A percentile compares a stretch with the other conserved stretches of the same genome.
phyloP scores from a whole-genome alignment of 2,888 invertebrate species.

The Drosophila barbarae region DNA sequence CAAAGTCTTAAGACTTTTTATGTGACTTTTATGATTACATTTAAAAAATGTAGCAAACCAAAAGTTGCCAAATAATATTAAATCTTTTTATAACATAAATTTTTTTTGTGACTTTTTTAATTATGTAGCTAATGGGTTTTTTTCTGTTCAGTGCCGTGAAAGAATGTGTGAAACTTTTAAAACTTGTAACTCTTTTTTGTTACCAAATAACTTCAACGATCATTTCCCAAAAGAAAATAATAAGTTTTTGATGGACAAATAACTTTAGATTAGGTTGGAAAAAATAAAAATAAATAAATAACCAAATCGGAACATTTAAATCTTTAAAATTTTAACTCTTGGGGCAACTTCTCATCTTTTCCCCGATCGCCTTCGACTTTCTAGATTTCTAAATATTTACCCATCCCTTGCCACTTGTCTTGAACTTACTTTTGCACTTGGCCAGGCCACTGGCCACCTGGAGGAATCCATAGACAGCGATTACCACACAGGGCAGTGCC shows the following conservation, averaged over 20 bases:
- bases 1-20: background rate
- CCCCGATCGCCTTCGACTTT: background rate
- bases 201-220: background rate
- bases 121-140: background rate
- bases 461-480: conserved; percentile 62
- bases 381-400: background rate
- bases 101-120: background rate
- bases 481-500: conserved; percentile 60
- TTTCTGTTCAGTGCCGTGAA: background rate
- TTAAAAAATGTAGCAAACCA: background rate
- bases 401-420: background rate
- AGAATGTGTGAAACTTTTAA: background rate
- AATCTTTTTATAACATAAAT: background rate
- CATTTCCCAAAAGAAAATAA: background rate
- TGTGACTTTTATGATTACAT: background rate
- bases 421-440: conserved; percentile 63
- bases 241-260: background rate
- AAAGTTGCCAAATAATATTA: background rate
- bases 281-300: too few relatives aligned
- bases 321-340: background rate
- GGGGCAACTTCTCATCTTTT: background rate
- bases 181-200: background rate
- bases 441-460: conserved; percentile 60
- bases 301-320: too few relatives aligned
- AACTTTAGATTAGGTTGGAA: background rate